Base-by-base conservation (phyloP, 2,113 vertebrate species). In the Seriola quinqueradiata region DNA sequence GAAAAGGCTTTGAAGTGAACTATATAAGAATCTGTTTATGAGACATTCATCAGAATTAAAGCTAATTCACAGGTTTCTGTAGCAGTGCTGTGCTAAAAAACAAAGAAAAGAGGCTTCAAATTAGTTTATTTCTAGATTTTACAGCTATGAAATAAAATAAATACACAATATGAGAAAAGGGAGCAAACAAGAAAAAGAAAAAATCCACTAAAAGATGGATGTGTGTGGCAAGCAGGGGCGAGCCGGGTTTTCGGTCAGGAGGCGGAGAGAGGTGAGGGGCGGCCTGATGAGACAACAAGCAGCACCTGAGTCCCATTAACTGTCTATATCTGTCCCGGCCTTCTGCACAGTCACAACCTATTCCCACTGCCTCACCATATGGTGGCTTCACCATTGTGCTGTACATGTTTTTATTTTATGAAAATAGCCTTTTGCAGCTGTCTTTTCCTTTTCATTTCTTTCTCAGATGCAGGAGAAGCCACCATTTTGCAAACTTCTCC, bases 281-380 rank as follows among this genome's bases (percentile, higher is more conserved):
- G 63, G 76, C 77, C 76, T 92, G 92, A 94, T 94, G 90, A 90
- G 86, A 80, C 85, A 52, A 63, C 40, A 36, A 75, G 77, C 81
- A 85, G 81, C 90, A 94, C 89, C 93, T 92, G 92, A 92, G 92
- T 89, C 92, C 91, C 93, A 93, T 94, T 94, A 91, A 80, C 63
- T 84, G 79, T 76, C 84, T 70, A 84, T 87, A 85, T 93, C 84
- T 66, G 83, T 79, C 66, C 72, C 52, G 28, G 83, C 82, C 67
- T 79, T 61, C 79, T 63, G 80, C 81, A 34, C 84, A 80, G 77
- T 79, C 61, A 8, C 81, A 77, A 57, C 77, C 70, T 60, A 40
- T 79, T 57, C 61, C 71, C 73, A 57, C 85, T 21, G 87, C 75
- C 60, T 84, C 74, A 9, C 83, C 83, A 77, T 89, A 85, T 87